Evolutionary conservation across 2,888 invertebrate genomes (phyloP).

Genomic region (Sinotaia quadrata): DNA sequence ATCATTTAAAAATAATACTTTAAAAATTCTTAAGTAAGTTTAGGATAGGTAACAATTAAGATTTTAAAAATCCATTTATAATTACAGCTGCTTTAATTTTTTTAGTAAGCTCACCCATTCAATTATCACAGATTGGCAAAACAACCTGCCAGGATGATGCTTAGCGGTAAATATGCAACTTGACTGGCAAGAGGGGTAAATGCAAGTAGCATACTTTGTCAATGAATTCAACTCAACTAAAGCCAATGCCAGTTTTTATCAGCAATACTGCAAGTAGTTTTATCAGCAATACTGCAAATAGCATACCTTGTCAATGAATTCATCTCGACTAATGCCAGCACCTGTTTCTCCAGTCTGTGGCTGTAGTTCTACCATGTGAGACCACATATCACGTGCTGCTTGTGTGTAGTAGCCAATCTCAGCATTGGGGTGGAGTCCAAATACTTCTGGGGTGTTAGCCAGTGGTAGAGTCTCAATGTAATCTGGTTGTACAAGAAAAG

Average conservation of each 20-base stretch:
- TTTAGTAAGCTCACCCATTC: no score
- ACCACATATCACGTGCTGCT: constrained; percentile 89
- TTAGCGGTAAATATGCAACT: no score
- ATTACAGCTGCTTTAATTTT: no score
- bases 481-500: constrained; percentile 73
- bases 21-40: no score
- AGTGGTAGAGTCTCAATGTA: constrained; percentile 87
- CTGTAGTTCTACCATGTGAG: constrained; percentile 87
- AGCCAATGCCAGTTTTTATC: constrained; percentile 77
- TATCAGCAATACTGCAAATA: background rate
- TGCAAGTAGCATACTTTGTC: constrained; percentile 72
- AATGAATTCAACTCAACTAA: constrained; percentile 90
- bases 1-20: no score
- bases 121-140: no score
- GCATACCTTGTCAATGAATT: constrained; percentile 80
- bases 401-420: constrained; percentile 95
- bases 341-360: constrained; percentile 84
- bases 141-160: no score
- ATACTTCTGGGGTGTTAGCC: constrained; percentile 89
- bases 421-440: constrained; percentile 94
- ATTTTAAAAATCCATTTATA: no score
- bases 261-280: no score
- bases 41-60: no score
- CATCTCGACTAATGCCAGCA: constrained; percentile 85
- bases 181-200: no score